Base-by-base conservation (phyloP, 2,797 vertebrate genomes). In the Melanogrammus aeglefinus region DNA sequence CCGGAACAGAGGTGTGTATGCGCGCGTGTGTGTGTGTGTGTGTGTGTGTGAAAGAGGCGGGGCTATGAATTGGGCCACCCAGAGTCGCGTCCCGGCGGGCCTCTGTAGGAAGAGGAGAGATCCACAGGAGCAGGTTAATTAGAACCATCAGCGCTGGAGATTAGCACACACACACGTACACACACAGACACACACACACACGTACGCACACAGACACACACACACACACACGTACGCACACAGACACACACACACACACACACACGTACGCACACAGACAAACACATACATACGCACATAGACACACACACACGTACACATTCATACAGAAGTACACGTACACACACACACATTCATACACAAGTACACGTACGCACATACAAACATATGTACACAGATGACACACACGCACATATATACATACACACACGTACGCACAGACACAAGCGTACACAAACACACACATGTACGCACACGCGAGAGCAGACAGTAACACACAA, bases 51-150 rank as follows among this genome's bases (percentile, higher is more conserved):
- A 57, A 63, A 63, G 57, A 24, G 57, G 57, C n/a, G 57, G 57
- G 57, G 21, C 57, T 63, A 63, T 84, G 83, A 92, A 89, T 80
- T 90, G 88, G 90, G 88, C 72, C 89, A 82, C 51, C 31, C 63
- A 21, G 18, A 18, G 57, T 24, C 6, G 79, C 82, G 80, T 85
- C 88, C 75, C 84, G 27, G 79, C 77, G 83, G 88, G 80, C 79
- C 72, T 70, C 84, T 74, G 85, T 27, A 82, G 77, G 83, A 86
- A 82, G 57, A 24, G 57, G 57, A 63, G 57, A 9, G 21, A 18
- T 63, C n/a, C 18, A 84, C 78, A 88, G 88, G 90, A 91, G 84
- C 91, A 88, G 91, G 90, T 91, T 92, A 91, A 92, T 92, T 87
- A 91, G 78, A 73, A 84, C 36, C 77, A 86, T 89, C 88, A 78